These are phyloP conservation scores for Elachura formosa DNA, from an alignment of 2,113 vertebrate genomes.

Conservation along the genomic window DNA sequence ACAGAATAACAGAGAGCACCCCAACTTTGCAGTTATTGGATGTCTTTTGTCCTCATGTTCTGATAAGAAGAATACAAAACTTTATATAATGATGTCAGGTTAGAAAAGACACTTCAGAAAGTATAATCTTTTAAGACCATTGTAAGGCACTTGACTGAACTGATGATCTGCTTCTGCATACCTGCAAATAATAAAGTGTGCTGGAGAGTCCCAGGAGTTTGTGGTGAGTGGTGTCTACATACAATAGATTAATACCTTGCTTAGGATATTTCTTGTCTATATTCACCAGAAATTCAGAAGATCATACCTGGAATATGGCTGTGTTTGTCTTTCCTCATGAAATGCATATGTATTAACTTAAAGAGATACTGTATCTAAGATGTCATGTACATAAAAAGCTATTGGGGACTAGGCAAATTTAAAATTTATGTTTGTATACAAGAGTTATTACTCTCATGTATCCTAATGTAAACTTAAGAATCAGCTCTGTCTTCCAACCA, in stretches of 20 bases:
- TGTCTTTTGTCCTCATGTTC: background rate
- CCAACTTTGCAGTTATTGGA: background rate
- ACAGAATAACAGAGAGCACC: background rate
- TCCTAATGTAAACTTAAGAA: background rate
- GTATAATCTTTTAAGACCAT: background rate
- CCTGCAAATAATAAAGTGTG: background rate
- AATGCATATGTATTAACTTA: background rate
- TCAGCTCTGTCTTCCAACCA: background rate
- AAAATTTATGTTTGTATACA: background rate
- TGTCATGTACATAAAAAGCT: background rate
- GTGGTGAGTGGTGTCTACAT: background rate
- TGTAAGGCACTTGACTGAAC: background rate
- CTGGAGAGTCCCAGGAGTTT: background rate
- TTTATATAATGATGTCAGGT: background rate
- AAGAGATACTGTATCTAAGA: background rate
- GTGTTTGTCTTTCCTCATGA: background rate
- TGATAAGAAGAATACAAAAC: background rate
- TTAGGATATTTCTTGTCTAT: background rate
- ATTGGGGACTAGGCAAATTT: background rate
- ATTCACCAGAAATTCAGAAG: background rate
- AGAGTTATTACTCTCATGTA: background rate
- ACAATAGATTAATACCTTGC: background rate
- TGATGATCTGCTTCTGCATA: background rate
- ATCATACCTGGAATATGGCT: background rate
- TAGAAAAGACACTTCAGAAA: background rate